A percentile compares a stretch with the other conserved stretches of the same genome.
Conservation (phyloP, 2,797 vertebrate species). For the Cryptoblepharus egeriae region DNA sequence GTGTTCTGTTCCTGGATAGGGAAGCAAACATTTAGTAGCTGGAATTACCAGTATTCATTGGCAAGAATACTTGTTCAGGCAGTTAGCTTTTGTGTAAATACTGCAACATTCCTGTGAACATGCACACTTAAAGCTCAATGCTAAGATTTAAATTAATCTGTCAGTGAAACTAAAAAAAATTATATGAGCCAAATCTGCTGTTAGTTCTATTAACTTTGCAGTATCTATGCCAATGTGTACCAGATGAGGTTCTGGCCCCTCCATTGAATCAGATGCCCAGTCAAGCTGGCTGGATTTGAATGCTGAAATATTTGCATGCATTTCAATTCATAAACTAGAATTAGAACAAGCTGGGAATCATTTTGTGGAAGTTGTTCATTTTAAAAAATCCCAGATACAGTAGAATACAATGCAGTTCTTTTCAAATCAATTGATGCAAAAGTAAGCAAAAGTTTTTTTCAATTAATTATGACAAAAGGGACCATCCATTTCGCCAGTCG, state of each 20-base stretch:
- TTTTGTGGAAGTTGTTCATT: slow-evolving; percentile 24
- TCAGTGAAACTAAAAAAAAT: slow-evolving; percentile 36
- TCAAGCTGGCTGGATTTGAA: slow-evolving; percentile 52
- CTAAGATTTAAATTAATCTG: slow-evolving; percentile 16
- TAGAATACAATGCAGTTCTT: neutral
- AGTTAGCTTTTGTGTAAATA: slow-evolving; percentile 12
- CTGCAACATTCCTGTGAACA: neutral
- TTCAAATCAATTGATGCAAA: neutral
- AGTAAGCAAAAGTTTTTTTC: slow-evolving; percentile 8
- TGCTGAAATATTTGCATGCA: slow-evolving; percentile 43
- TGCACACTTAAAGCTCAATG: neutral
- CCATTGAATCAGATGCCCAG: slow-evolving; percentile 29
- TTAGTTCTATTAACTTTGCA: slow-evolving; percentile 42
- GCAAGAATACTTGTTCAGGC: neutral
- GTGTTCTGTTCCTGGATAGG: neutral
- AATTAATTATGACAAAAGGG: slow-evolving; percentile 26
- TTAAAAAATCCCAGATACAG: neutral
- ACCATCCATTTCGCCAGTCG: neutral
- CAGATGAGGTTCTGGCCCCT: slow-evolving; percentile 26
- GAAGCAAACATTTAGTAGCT: neutral
- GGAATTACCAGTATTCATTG: neutral
- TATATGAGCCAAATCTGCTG: slow-evolving; percentile 12
- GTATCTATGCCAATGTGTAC: slow-evolving; percentile 37
- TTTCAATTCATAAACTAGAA: neutral
- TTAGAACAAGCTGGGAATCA: neutral